phyloP scores from a whole-genome alignment of 2,888 invertebrate genomes.

The Lydus trimaculatus region DNA sequence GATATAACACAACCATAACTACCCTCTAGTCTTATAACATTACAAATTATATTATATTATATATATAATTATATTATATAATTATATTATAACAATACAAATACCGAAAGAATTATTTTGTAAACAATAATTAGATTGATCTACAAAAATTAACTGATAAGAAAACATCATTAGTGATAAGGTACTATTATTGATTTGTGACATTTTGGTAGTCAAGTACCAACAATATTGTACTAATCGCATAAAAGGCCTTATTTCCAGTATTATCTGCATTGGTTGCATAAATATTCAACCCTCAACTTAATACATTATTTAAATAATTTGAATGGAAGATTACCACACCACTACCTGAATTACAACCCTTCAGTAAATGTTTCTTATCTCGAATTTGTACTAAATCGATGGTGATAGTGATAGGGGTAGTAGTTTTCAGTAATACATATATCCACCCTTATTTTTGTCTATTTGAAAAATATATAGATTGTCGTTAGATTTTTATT shows the following conservation, averaged over 20 bases:
- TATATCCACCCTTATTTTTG: not conserved
- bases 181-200: too few species aligned
- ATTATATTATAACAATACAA: not conserved
- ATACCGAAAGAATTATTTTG: constrained; percentile 31
- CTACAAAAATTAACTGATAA: not conserved
- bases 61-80: constrained; percentile 7
- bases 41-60: too few species aligned
- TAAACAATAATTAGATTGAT: constrained; percentile 20
- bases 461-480: not conserved
- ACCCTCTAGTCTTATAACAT: not conserved
- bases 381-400: not conserved
- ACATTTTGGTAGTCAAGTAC: too few species aligned
- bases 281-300: not conserved
- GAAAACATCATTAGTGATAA: too few species aligned
- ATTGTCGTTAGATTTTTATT: not conserved
- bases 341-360: not conserved
- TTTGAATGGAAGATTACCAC: not conserved
- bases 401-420: not conserved
- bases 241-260: too few species aligned
- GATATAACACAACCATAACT: constrained; percentile 14
- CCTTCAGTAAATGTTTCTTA: not conserved
- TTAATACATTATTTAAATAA: constrained; percentile 5
- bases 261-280: not conserved
- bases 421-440: not conserved
- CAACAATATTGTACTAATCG: too few species aligned